Evolutionary conservation across 2,113 vertebrate species (phyloP).

Genomic region (Scytalopus superciliaris): DNA sequence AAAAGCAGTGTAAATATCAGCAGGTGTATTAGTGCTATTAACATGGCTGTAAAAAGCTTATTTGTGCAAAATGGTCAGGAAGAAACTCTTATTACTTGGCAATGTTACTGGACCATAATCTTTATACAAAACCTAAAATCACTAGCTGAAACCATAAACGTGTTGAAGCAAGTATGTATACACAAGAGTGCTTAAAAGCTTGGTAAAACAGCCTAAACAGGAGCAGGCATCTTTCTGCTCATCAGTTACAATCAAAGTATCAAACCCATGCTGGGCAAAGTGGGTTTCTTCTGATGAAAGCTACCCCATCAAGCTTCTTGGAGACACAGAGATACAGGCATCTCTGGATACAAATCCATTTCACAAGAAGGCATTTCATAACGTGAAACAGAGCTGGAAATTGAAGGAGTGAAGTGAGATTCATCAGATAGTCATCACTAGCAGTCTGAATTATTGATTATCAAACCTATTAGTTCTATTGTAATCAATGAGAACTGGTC

Average conservation of each 20-base stretch:
- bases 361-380: neutral
- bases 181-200: neutral
- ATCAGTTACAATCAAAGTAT: neutral
- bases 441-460: neutral
- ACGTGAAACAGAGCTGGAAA: neutral
- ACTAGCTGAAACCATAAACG: neutral
- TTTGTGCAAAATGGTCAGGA: constrained; percentile 27
- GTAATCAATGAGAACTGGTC: neutral
- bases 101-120: neutral
- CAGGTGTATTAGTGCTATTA: constrained; percentile 34
- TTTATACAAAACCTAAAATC: constrained; percentile 22
- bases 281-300: neutral
- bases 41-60: constrained; percentile 20
- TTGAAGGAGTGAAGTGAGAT: neutral
- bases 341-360: neutral
- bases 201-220: neutral
- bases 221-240: neutral
- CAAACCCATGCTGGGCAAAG: neutral
- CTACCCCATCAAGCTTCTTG: neutral
- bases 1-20: constrained; percentile 55
- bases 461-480: neutral
- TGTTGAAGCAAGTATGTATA: neutral
- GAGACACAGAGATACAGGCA: neutral
- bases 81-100: constrained; percentile 39
- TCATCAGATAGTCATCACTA: neutral